Evolutionary conservation across 1,140 invertebrate genomes (phyloP), one percentile per base, ranked within the genome.

Genomic region (Diprion similis): DNA sequence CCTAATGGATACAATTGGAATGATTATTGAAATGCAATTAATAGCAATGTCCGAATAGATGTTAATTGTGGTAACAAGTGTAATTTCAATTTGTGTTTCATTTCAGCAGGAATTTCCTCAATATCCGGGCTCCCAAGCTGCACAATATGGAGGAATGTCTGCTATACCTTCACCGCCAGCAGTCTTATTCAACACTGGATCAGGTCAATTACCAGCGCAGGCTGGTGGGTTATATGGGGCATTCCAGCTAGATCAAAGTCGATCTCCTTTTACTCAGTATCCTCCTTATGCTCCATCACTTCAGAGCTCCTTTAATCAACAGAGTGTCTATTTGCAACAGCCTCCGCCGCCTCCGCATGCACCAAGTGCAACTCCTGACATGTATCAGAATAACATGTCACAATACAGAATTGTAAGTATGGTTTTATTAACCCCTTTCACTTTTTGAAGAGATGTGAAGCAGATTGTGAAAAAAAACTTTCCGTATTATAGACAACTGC

Each of bases 141-240:
- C 90, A 18, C 93, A 93, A 78, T 95, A 94, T 77, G 92, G 93
- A 4, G 90, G 92, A 46, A 92, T 96, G 79, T 92, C 95, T 46
- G 93, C 95, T 11, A 93, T 94, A 79, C 94, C 95, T 10, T 96
- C 94, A 67, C 95, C 95, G 11, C 95, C 95, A 15, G 92, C 93
- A 4, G 91, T 93, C 24, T 89, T 95, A 8, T 92, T 94, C 72
- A 95, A 95, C 78, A 93, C 93, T 75, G 93, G 94, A 37, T 92
- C 92, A 4, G 92, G 92, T 72, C 92, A 94, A 84, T 88, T 94
- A 78, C 91, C 90, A 48, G 91, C 92, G 46, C 95, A 96, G 85
- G 84, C 87, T 8, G 92, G 93, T 70, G 93, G 94, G 68, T 88
- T 97, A 46, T 94, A 94, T 78, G 93, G 93, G 77, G 89, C 92